phyloP scores from a whole-genome alignment of 2,888 invertebrate species.

The Hydraecia micacea region DNA sequence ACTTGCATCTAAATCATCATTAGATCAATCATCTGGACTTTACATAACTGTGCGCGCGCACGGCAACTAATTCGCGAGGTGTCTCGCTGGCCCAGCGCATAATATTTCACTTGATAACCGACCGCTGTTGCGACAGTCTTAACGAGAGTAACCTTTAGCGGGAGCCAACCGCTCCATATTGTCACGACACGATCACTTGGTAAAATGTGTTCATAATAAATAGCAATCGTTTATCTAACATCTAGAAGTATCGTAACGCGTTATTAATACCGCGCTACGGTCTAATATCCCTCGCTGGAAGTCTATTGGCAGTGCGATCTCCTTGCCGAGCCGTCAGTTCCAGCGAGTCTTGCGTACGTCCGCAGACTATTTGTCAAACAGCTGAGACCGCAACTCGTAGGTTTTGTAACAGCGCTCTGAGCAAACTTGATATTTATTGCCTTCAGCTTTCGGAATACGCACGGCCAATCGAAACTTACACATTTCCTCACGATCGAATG shows the following conservation, averaged over 20 bases:
- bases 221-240: slow-evolving; percentile 82
- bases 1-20: slow-evolving; percentile 38
- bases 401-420: slow-evolving; percentile 84
- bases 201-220: slow-evolving; percentile 82
- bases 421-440: slow-evolving; percentile 85
- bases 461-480: slow-evolving; percentile 76
- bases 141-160: slow-evolving; percentile 89
- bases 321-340: slow-evolving; percentile 63
- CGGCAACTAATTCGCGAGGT: slow-evolving; percentile 44
- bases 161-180: slow-evolving; percentile 86
- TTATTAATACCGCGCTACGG: slow-evolving; percentile 71
- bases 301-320: slow-evolving; percentile 54
- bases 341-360: slow-evolving; percentile 72
- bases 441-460: slow-evolving; percentile 81
- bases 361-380: slow-evolving; percentile 83
- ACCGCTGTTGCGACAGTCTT: slow-evolving; percentile 82
- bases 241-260: slow-evolving; percentile 74
- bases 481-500: slow-evolving; percentile 73
- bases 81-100: slow-evolving; percentile 47
- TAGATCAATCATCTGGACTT: slow-evolving; percentile 35
- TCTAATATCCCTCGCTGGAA: slow-evolving; percentile 61
- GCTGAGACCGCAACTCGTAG: slow-evolving; percentile 79
- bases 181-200: slow-evolving; percentile 85
- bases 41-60: slow-evolving; percentile 31
- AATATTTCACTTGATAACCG: slow-evolving; percentile 79